Evolutionary conservation across 2,888 invertebrate species (phyloP), one percentile per base, ranked within the genome.

Genomic region (Drosophila birchii): DNA sequence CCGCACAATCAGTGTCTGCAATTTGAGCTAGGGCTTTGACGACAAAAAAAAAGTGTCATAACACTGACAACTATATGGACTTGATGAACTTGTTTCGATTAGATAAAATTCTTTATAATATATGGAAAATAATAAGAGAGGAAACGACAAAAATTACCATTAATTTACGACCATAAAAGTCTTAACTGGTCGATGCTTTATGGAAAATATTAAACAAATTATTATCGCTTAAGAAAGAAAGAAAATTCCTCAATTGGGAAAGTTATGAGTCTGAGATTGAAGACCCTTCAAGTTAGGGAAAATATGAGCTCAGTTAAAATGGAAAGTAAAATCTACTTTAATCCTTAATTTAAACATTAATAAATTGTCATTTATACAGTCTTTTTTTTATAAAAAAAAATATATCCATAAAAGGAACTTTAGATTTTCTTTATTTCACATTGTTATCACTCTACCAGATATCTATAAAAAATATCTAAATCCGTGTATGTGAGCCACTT

Each of bases 1-100:
- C 18, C n/a, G 23, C 43, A 34, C 71, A 72, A 73, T 63, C 73
- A 51, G 73, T 56, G 73, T 53, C 72, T 63, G 49, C 29, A 36
- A 23, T 23, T 69, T 38, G 58, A 57, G 70, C 70, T n/a, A 7
- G 8, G 57, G 57, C 57, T 68, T 68, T 69, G 20, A 32, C 7
- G 14, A 18, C 38, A 18, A 20, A 18, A 45, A 20, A 7, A 43
- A 29, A 44, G n/a, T 51, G 34, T 60, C 59, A 26, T 16, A 12
- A 14, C 20, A 38, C 29, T 32, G 64, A 44, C 51, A 64, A 36
- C 49, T 51, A 14, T 43, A 44, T 36, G 7, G 36, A 12, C 29
- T 66, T 36, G 34, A 34, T 23, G 12, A 62, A 62, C 18, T 16
- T 20, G 12, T 18, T 63, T 20, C 43, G 66, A 66, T 66, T 38